Conservation (phyloP, 2,888 invertebrate genomes). For the Synanthedon andrenaeformis region DNA sequence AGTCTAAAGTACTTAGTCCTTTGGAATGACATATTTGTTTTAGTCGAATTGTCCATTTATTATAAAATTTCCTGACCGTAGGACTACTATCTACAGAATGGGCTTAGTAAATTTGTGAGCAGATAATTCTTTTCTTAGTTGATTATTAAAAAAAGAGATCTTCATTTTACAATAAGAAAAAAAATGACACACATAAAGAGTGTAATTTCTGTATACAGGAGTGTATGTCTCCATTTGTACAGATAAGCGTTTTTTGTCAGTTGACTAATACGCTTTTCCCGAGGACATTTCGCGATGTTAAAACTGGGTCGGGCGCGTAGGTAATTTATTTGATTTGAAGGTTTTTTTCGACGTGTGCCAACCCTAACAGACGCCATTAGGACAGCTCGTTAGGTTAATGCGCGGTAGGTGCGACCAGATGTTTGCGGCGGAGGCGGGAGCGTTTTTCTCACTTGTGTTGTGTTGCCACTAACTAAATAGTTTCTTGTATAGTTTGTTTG, state of each 20-base stretch:
- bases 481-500: conserved; percentile 10
- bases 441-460: conserved; percentile 48
- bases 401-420: conserved; percentile 57
- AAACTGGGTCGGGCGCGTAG: conserved; percentile 36
- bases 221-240: conserved; percentile 32
- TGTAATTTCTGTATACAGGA: not conserved
- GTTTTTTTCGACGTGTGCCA: conserved; percentile 42
- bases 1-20: too few species aligned
- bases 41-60: too few species aligned
- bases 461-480: conserved; percentile 22
- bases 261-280: conserved; percentile 35
- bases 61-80: too few species aligned
- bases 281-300: conserved; percentile 31
- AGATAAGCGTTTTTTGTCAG: conserved; percentile 49
- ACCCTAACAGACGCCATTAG: conserved; percentile 58
- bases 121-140: too few species aligned
- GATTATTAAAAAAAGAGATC: too few species aligned
- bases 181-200: not conserved
- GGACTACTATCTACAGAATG: too few species aligned
- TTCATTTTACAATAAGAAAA: too few species aligned
- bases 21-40: too few species aligned
- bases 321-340: conserved; percentile 58
- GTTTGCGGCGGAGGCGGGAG: conserved; percentile 25
- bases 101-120: too few species aligned
- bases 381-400: conserved; percentile 66